Percentiles rank a stretch among this genome's conserved stretches.
Conservation (phyloP, 2,888 invertebrate genomes). For the Poecilobothrus nobilitatus region DNA sequence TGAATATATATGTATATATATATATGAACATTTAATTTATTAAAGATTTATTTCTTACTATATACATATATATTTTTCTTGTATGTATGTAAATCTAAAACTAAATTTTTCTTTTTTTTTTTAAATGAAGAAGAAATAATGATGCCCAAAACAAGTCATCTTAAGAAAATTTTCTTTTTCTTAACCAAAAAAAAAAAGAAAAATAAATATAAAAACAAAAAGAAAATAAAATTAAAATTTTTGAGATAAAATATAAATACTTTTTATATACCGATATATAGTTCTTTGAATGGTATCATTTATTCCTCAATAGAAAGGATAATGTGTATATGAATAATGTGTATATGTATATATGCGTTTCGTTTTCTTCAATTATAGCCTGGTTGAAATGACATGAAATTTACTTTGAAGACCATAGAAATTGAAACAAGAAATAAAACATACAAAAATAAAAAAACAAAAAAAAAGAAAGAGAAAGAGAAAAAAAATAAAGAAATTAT, state of each 20-base stretch:
- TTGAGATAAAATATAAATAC: no score
- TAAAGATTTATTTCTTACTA: no score
- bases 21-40: no score
- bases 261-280: no score
- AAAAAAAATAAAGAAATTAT: not conserved
- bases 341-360: not conserved
- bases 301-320: not conserved
- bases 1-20: no score
- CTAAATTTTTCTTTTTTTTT: not conserved
- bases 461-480: not conserved
- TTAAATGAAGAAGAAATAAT: not conserved
- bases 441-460: not conserved
- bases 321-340: not conserved
- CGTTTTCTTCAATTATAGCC: not conserved
- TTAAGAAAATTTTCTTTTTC: conserved; percentile 1
- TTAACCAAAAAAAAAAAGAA: not conserved
- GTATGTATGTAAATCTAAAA: no score
- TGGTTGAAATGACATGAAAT: not conserved
- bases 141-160: not conserved
- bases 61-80: no score
- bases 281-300: not conserved
- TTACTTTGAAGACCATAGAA: not conserved
- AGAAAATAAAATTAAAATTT: no score
- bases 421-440: not conserved
- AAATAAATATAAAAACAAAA: no score